Base-by-base conservation (phyloP, 2,888 invertebrate species). In the Calameuta idolon region DNA sequence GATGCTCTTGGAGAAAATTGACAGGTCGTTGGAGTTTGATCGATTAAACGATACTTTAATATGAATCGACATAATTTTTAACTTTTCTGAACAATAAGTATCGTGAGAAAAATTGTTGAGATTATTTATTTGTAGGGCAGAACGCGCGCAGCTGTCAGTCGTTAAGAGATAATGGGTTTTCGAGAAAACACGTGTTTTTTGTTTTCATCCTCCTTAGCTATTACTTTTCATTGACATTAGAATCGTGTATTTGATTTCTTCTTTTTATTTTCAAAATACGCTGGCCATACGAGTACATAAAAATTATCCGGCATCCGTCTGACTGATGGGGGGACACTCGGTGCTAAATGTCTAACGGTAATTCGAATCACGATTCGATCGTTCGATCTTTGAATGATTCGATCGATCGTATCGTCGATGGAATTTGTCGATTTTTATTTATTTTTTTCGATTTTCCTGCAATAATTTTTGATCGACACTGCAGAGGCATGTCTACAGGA, bases 311-410 rank as follows among this genome's bases (percentile, higher is more conserved):
- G 40, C 2, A 5, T 23, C 5, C 23, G 9, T 55, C 1, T 23
- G 15, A 55, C 55, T 23, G 15, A 23, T 23, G 4, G 40, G 40
- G 4, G 33, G 33, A 33, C 33, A 81, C 82, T 81, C 75, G 80
- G 74, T 78, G 79, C 79, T 77, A 81, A 81, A 77, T 81, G 76
- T 74, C 79, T 88, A 87, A 87, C 87, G 85, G 86, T 84, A 87
- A 86, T 81, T 79, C 83, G 75, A 83, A 80, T 81, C 83, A 84
- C 78, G 86, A 80, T 81, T 82, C 84, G 82, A 84, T 82, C 84
- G 81, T 83, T 79, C 80, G 82, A 85, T 84, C 84, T 40, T 79
- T 82, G 79, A 82, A 83, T 85, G 77, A 81, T 40, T 12, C 40
- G 40, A 55, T 55, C 23, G 23, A 55, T 55, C 15, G 40, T 23